These are phyloP conservation scores for Tragulus kanchil DNA, from an alignment of 2,113 vertebrate species.

Conservation along the genomic window DNA sequence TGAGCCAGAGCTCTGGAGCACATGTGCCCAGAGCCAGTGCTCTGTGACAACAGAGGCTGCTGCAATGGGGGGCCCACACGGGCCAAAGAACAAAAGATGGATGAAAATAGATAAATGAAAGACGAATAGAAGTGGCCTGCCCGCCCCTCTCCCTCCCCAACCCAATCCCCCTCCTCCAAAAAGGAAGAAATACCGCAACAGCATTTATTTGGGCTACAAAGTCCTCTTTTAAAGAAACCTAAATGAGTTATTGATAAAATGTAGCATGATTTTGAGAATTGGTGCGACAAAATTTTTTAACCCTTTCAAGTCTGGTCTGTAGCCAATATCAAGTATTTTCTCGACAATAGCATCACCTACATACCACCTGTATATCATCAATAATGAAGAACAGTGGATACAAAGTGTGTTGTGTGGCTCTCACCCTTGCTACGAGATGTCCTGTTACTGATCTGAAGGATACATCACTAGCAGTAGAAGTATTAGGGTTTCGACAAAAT, in stretches of 20 bases:
- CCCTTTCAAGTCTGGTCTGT: not conserved
- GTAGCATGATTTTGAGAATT: conserved; percentile 39
- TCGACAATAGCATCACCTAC: not conserved
- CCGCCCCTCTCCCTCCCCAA: no score
- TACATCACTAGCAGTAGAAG: not conserved
- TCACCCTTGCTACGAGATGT: not conserved
- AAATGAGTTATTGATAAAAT: conserved; percentile 34
- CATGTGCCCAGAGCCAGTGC: no score
- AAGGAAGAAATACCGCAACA: not conserved
- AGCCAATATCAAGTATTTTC: conserved; percentile 20
- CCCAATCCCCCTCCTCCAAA: not conserved
- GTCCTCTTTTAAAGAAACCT: not conserved
- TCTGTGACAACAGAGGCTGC: no score
- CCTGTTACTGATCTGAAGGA: conserved; percentile 23
- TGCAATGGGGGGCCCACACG: no score
- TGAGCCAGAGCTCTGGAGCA: no score
- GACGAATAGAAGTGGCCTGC: no score
- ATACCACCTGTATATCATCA: not conserved
- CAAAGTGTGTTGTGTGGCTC: not conserved
- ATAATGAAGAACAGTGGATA: not conserved
- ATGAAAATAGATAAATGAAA: no score
- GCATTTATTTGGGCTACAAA: conserved; percentile 48
- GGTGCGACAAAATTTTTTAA: conserved; percentile 25
- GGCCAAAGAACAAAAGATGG: no score
- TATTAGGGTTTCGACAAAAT: conserved; percentile 43